Percentiles rank a stretch among this genome's conserved stretches.
These are phyloP conservation scores for Amphipoea oculea DNA, from an alignment of 2,888 invertebrate species.

Conservation along the genomic window DNA sequence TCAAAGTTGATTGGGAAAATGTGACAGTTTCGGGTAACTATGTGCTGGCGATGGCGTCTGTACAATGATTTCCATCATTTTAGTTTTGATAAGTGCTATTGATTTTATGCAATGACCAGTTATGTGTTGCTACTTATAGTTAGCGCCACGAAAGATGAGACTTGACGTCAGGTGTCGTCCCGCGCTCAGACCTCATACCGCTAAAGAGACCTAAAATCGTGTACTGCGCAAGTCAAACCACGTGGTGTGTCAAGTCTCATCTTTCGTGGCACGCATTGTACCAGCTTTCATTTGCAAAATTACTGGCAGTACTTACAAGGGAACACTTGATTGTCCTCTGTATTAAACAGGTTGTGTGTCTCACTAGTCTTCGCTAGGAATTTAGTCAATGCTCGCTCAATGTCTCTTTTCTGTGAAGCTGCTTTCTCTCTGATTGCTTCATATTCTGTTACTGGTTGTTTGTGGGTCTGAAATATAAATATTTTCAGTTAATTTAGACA, in stretches of 20 bases:
- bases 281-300: not conserved
- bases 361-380: constrained; percentile 98
- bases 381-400: constrained; percentile 97
- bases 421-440: constrained; percentile 98
- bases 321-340: constrained; percentile 96
- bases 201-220: too few species aligned
- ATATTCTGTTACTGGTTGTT: constrained; percentile 98
- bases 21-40: too few species aligned
- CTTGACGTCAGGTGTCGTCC: too few species aligned
- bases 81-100: not conserved
- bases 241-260: too few species aligned
- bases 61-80: too few species aligned
- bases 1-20: too few species aligned
- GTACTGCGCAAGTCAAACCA: too few species aligned
- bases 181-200: too few species aligned
- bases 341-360: constrained; percentile 97
- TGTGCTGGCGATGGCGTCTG: too few species aligned
- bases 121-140: too few species aligned
- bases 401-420: constrained; percentile 97
- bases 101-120: not conserved
- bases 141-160: too few species aligned
- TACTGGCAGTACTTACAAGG: constrained; percentile 92
- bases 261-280: too few species aligned
- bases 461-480: constrained; percentile 93
- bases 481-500: not conserved